Evolutionary conservation across 1,140 invertebrate species (phyloP).

Genomic region (Lutraria rhynchaena): DNA sequence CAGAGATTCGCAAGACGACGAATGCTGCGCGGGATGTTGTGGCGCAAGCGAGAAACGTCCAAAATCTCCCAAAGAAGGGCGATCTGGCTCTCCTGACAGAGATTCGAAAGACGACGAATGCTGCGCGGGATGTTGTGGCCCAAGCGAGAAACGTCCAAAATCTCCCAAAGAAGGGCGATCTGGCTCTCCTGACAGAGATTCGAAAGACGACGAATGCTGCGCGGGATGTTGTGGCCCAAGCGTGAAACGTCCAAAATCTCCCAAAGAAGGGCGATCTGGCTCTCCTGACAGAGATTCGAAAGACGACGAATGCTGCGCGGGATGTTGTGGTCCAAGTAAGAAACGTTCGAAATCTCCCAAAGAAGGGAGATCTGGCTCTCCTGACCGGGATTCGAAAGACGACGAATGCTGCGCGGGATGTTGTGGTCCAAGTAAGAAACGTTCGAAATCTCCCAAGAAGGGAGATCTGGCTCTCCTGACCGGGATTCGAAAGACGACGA

Average conservation of each 20-base stretch:
- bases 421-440: background rate
- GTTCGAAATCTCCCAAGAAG: background rate
- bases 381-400: background rate
- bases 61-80: background rate
- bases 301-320: background rate
- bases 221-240: background rate
- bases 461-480: background rate
- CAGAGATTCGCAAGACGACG: background rate
- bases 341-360: background rate
- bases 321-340: background rate
- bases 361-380: background rate
- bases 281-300: background rate
- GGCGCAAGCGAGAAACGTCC: background rate
- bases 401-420: background rate
- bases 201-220: background rate
- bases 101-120: background rate
- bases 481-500: background rate
- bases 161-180: slow-evolving; percentile 5
- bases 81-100: background rate
- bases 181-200: background rate
- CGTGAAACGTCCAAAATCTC: background rate
- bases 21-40: slow-evolving; percentile 1
- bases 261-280: background rate
- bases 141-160: background rate
- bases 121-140: slow-evolving; percentile 9